These are phyloP conservation scores for Anableps anableps DNA, from an alignment of 2,797 vertebrate genomes.

Conservation along the genomic window DNA sequence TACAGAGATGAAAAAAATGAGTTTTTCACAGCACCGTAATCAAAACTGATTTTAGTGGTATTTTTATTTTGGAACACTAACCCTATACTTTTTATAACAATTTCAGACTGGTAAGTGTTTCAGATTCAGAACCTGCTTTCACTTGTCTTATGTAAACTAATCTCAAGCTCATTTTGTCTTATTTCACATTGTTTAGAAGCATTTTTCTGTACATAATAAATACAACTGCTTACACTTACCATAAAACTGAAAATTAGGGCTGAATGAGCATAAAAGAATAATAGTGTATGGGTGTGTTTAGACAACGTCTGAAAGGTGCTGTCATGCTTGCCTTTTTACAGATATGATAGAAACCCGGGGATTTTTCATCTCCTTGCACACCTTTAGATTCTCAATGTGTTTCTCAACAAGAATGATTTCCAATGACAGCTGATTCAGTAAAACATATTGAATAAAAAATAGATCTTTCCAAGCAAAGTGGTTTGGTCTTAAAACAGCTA, in stretches of 20 bases:
- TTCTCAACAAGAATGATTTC: constrained; percentile 53
- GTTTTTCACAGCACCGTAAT: background rate
- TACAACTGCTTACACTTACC: too few relatives aligned
- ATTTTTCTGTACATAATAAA: background rate
- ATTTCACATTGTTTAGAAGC: background rate
- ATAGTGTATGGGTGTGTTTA: constrained; percentile 15
- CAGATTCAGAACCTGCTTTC: background rate
- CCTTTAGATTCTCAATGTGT: constrained; percentile 36
- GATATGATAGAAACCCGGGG: constrained; percentile 43
- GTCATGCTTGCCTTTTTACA: constrained; percentile 31
- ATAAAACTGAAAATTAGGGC: too few relatives aligned
- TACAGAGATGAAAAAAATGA: background rate
- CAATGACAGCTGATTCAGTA: constrained; percentile 44
- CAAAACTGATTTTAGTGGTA: background rate
- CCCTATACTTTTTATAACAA: background rate
- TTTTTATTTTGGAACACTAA: background rate
- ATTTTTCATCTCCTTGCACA: constrained; percentile 47
- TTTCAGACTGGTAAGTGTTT: background rate
- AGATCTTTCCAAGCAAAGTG: constrained; percentile 44
- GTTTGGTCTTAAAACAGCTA: constrained; percentile 35
- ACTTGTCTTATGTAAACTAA: background rate
- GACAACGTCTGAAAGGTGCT: constrained; percentile 15
- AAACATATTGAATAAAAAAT: constrained; percentile 60
- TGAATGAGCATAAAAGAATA: constrained; percentile 18
- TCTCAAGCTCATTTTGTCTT: background rate